A percentile compares a stretch with the other conserved stretches of the same genome.
Evolutionary conservation across 2,113 vertebrate genomes (phyloP).

Genomic region (Elephantulus edwardii): DNA sequence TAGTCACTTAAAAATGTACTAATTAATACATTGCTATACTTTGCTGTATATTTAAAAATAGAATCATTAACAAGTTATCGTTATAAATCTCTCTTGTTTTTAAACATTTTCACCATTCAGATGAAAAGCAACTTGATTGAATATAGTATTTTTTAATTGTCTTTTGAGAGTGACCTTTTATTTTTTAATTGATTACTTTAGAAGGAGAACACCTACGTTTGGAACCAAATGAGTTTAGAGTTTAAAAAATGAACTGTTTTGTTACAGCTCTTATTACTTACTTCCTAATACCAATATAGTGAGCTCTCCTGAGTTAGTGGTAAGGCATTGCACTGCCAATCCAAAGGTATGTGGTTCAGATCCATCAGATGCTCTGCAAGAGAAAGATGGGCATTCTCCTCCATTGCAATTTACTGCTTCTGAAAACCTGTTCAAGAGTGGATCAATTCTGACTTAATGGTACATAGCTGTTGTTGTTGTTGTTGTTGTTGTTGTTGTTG

Average conservation of each 20-base stretch:
- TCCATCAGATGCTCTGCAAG: too few relatives aligned
- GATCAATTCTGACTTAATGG: too few relatives aligned
- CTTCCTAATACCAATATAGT: not conserved
- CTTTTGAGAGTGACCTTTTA: slow-evolving; percentile 9
- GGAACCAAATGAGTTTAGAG: not conserved
- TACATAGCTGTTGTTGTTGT: too few relatives aligned
- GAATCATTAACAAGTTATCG: slow-evolving; percentile 4
- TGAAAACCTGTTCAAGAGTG: too few relatives aligned
- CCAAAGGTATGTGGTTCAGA: too few relatives aligned
- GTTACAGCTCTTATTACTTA: not conserved
- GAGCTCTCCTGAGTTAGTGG: too few relatives aligned
- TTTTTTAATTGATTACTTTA: slow-evolving; percentile 30
- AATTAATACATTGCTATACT: not conserved
- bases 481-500: too few relatives aligned
- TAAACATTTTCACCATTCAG: not conserved
- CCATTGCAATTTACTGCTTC: too few relatives aligned
- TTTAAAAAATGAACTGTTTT: not conserved
- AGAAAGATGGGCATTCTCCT: too few relatives aligned
- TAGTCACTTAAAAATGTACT: slow-evolving; percentile 34
- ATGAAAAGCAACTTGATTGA: slow-evolving; percentile 19
- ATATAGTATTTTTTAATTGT: not conserved
- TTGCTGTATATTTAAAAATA: slow-evolving; percentile 42
- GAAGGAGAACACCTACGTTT: not conserved
- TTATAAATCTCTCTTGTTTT: slow-evolving; percentile 31
- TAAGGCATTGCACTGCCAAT: too few relatives aligned